Conservation (phyloP, 1,140 invertebrate species). For the Anastrepha obliqua region DNA sequence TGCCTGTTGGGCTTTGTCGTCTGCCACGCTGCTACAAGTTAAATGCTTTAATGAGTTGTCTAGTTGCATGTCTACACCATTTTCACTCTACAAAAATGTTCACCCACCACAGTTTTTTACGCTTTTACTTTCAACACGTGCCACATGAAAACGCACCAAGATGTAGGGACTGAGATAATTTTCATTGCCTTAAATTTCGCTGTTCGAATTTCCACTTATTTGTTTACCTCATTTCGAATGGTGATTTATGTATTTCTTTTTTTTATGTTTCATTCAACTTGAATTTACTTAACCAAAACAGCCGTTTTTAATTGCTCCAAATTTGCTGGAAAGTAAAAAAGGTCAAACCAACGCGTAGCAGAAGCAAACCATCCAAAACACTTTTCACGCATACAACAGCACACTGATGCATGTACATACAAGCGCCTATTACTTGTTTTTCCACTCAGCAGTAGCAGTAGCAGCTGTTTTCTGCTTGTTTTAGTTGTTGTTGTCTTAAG, state of each 20-base stretch:
- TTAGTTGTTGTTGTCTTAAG: constrained; percentile 40
- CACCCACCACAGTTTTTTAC: neutral
- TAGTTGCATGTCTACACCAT: neutral
- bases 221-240: neutral
- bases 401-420: neutral
- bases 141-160: neutral
- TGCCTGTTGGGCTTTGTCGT: neutral
- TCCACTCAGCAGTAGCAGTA: neutral
- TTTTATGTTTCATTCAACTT: neutral
- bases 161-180: neutral
- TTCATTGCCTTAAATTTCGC: neutral
- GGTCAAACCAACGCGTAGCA: neutral
- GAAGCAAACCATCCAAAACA: neutral
- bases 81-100: neutral
- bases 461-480: constrained; percentile 34
- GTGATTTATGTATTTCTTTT: neutral
- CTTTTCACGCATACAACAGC: constrained; percentile 10
- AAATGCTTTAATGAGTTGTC: neutral
- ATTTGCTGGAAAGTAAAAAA: neutral
- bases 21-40: neutral
- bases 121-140: constrained; percentile 13
- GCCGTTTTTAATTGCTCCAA: neutral
- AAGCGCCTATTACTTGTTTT: neutral
- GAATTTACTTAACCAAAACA: neutral
- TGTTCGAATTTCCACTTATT: neutral